These are phyloP conservation scores for Leuciscus idus DNA, from an alignment of 2,113 vertebrate genomes.

Conservation along the genomic window DNA sequence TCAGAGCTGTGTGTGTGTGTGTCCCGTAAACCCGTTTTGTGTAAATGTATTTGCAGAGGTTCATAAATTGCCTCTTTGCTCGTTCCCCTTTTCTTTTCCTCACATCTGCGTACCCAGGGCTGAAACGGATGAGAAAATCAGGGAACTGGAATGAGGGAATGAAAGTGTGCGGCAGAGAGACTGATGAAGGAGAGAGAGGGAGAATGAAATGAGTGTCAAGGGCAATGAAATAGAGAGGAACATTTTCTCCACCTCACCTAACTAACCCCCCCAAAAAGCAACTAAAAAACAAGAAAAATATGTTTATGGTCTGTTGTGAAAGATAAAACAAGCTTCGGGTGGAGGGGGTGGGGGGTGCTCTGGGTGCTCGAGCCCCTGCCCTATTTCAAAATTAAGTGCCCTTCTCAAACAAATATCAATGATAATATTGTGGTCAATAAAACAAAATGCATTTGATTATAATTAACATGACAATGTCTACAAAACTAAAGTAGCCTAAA, in stretches of 20 bases:
- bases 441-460: too few relatives aligned
- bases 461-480: too few relatives aligned
- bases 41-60: conserved; percentile 37
- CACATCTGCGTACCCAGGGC: conserved; percentile 29
- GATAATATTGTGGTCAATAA: too few relatives aligned
- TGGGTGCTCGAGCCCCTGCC: too few relatives aligned
- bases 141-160: conserved; percentile 41
- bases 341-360: too few relatives aligned
- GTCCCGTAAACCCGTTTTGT: not conserved
- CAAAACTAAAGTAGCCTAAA: too few relatives aligned
- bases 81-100: not conserved
- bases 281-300: not conserved
- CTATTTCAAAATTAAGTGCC: too few relatives aligned
- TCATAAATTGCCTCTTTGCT: conserved; percentile 25
- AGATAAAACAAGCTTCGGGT: not conserved
- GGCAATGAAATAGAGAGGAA: conserved; percentile 24
- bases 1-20: conserved; percentile 34
- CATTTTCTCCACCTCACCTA: conserved; percentile 17
- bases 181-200: conserved; percentile 30
- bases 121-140: conserved; percentile 43
- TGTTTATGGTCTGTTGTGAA: conserved; percentile 26
- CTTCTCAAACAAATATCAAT: too few relatives aligned
- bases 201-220: conserved; percentile 45
- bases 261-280: not conserved
- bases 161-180: conserved; percentile 11